Conservation (phyloP, 2,797 vertebrate species). For the Catamblyrhynchus diadema region DNA sequence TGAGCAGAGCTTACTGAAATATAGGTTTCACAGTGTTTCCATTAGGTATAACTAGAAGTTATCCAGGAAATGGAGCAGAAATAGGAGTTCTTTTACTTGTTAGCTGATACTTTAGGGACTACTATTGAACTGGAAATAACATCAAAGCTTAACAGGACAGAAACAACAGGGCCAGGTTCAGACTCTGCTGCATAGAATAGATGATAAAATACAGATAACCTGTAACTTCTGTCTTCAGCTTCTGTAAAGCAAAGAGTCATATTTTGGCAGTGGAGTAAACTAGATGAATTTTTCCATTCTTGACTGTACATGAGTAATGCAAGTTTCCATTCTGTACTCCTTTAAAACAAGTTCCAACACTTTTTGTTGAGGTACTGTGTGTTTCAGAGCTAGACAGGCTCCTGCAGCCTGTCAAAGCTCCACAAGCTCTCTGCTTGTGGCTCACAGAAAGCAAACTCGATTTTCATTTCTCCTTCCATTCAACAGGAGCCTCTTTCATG, state of each 20-base stretch:
- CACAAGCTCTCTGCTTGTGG: constrained; percentile 74
- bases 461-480: constrained; percentile 80
- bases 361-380: constrained; percentile 51
- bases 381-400: constrained; percentile 59
- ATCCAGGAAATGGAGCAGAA: neutral
- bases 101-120: neutral
- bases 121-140: neutral
- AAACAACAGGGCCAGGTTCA: neutral
- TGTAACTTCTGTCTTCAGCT: neutral
- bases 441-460: constrained; percentile 74
- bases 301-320: neutral
- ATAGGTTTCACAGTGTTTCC: neutral
- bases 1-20: neutral
- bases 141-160: neutral
- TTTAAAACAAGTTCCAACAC: constrained; percentile 44
- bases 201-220: neutral
- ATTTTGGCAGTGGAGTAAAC: neutral
- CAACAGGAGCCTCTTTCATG: constrained; percentile 91
- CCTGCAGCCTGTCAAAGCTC: constrained; percentile 68
- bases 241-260: neutral
- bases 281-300: neutral
- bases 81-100: neutral
- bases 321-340: constrained; percentile 53
- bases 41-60: neutral
- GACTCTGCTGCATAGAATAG: neutral